These are phyloP conservation scores for Puffinus mauretanicus DNA, from an alignment of 2,113 vertebrate genomes.

Conservation along the genomic window DNA sequence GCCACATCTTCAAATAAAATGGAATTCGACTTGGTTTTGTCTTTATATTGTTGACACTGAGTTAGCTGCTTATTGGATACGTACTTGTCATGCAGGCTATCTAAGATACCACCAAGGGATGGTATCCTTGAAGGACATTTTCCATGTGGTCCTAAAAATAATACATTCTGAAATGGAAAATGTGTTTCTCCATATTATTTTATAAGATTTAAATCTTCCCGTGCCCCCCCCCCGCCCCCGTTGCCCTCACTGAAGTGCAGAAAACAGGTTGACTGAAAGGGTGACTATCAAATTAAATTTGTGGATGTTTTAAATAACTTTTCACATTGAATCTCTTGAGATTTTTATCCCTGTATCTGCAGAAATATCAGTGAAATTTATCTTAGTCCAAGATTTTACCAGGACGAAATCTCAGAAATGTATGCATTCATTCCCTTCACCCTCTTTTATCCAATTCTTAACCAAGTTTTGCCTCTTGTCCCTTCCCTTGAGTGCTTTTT, in stretches of 20 bases:
- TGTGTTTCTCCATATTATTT: background rate
- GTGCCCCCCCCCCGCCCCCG: too few relatives aligned
- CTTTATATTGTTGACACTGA: background rate
- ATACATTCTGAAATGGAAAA: background rate
- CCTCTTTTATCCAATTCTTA: background rate
- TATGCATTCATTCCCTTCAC: background rate
- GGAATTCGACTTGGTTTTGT: background rate
- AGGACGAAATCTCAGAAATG: background rate
- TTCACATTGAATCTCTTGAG: conserved; percentile 16
- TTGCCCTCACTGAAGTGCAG: background rate
- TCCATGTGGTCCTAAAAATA: background rate
- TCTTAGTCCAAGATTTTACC: conserved; percentile 10
- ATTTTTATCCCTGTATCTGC: conserved; percentile 17
- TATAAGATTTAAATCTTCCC: background rate
- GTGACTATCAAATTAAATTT: conserved; percentile 38
- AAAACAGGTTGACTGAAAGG: conserved; percentile 41
- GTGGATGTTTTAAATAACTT: conserved; percentile 54
- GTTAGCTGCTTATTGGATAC: background rate
- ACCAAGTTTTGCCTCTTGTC: background rate
- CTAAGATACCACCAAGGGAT: background rate
- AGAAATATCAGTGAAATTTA: conserved; percentile 39
- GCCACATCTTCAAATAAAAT: background rate
- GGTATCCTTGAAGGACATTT: background rate
- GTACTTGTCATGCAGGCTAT: background rate
- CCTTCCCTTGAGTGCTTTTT: background rate